Base-by-base conservation (phyloP, 2,113 vertebrate genomes). In the Cebus imitator region DNA sequence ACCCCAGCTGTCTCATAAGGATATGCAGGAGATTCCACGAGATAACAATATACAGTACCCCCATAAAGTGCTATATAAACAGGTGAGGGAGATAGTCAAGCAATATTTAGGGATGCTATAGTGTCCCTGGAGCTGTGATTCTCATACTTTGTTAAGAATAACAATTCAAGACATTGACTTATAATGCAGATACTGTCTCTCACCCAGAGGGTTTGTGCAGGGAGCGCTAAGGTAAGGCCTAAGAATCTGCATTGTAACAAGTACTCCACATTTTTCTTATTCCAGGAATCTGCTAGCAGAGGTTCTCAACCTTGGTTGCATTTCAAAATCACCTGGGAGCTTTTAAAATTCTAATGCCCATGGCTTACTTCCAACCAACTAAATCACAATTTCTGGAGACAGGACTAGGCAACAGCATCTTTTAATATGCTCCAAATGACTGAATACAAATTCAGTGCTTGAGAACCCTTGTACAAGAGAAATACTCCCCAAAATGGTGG, bases 211-310 rank as follows among this genome's bases (percentile, higher is more conserved):
- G 79, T 68, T 58, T 85, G 30, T 81, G 40, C 50, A 68, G 52
- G 48, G 11, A 96, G 23, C 50, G 85, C 43, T 27, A 14, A 90
- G n/a, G 9, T 79, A 4, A 94, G 57, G 85, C 11, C 8, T 8
- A 14, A 61, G 75, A 89, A 88, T 85, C 25, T 55, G 23, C 43
- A 90, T 82, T 88, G 92, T 91, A 55, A 76, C n/a, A 95, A 79
- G 84, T 25, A 32, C 2, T 48, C 32, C 43, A 50, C 13, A 3
- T 78, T 94, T 68, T 70, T 79, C 35, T 76, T 78, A 3, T 11
- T n/a, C 11, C 16, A 84, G 27, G 35, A 89, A 75, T 45, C 86
- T 8, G 76, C 52, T 37, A 81, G 27, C 25, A 13, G 30, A 76
- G 40, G 32, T 81, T 79, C 61, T 87, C 48, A 58, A 61, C 11